Evolutionary conservation across 2,113 vertebrate species (phyloP).

Genomic region (Mirounga angustirostris): DNA sequence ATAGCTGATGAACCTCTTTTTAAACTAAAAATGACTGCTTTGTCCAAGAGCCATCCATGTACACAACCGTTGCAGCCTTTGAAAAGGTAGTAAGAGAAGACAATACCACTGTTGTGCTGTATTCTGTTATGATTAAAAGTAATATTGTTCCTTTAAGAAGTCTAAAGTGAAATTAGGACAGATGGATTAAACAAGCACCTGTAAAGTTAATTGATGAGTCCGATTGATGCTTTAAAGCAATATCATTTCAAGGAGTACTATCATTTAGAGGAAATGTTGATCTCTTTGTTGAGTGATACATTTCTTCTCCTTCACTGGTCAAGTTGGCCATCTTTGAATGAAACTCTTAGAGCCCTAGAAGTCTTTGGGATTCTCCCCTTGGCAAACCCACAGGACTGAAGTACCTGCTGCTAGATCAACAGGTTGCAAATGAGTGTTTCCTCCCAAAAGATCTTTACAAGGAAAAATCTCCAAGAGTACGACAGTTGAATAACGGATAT

Average conservation of each 20-base stretch:
- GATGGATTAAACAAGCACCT: background rate
- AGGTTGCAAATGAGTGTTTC: conserved; percentile 4
- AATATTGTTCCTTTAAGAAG: conserved; percentile 17
- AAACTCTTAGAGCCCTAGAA: conserved; percentile 24
- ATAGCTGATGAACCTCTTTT: background rate
- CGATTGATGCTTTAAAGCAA: background rate
- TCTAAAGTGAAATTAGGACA: background rate
- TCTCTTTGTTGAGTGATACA: background rate
- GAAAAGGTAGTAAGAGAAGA: background rate
- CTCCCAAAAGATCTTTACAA: background rate
- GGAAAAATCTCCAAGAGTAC: background rate
- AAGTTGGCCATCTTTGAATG: background rate
- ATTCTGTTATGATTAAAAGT: conserved; percentile 26
- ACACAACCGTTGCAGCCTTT: background rate
- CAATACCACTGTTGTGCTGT: background rate
- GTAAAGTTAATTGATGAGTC: background rate
- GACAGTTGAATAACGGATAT: background rate
- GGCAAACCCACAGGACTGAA: background rate
- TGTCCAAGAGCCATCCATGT: background rate
- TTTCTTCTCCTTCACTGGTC: background rate
- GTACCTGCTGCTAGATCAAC: background rate
- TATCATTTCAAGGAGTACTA: background rate
- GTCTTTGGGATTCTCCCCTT: background rate
- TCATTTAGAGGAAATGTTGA: background rate
- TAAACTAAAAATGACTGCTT: conserved; percentile 50